phyloP scores from a whole-genome alignment of 2,797 vertebrate species.

The Macropodus opercularis region DNA sequence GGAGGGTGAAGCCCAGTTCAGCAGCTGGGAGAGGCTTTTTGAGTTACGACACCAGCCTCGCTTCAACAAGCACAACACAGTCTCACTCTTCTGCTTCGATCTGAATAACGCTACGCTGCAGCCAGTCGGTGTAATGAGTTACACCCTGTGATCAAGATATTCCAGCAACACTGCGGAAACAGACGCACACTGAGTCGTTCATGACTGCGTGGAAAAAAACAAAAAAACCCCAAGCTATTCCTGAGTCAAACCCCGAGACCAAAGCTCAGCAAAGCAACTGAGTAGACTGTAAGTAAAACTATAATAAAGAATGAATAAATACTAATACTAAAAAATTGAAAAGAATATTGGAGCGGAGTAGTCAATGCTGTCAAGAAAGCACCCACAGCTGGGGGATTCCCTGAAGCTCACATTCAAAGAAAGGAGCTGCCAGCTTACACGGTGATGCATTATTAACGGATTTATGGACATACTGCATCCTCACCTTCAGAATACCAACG shows the following conservation, averaged over 20 bases:
- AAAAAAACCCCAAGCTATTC: conserved; percentile 33
- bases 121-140: conserved; percentile 61
- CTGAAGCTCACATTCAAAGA: conserved; percentile 41
- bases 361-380: conserved; percentile 1
- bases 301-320: background rate
- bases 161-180: conserved; percentile 57
- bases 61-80: conserved; percentile 57
- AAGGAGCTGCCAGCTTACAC: conserved; percentile 29
- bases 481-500: conserved; percentile 50
- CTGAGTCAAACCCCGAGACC: conserved; percentile 35
- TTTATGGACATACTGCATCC: conserved; percentile 30
- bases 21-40: conserved; percentile 76
- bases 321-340: background rate
- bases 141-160: conserved; percentile 70
- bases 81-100: conserved; percentile 50
- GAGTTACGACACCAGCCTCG: conserved; percentile 61
- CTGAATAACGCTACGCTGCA: conserved; percentile 32
- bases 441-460: conserved; percentile 63
- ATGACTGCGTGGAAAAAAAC: conserved; percentile 10
- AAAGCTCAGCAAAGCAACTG: conserved; percentile 2
- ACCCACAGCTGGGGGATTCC: conserved; percentile 40
- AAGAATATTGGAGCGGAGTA: background rate
- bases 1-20: conserved; percentile 74
- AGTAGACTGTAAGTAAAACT: background rate
- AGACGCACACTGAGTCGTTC: conserved; percentile 46